A percentile compares a stretch with the other conserved stretches of the same genome.
Conservation (phyloP, 2,113 vertebrate genomes). For the Zosterops japonicus region DNA sequence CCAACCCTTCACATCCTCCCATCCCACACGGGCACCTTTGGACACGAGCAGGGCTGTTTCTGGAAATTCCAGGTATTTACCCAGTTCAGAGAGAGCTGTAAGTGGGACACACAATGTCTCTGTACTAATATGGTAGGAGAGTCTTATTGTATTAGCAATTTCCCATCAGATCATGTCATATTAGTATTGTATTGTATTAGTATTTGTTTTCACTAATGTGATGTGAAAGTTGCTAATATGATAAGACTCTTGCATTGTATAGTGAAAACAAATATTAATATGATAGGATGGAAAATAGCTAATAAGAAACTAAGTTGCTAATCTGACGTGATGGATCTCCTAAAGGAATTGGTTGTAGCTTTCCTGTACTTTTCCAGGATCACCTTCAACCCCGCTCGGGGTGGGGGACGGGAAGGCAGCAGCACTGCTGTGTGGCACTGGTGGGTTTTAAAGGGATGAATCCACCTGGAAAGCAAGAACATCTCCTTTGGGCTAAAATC, state of each 20-base stretch:
- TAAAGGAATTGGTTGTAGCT: conserved; percentile 40
- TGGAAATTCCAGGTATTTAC: not conserved
- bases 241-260: conserved; percentile 75
- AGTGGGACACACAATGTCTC: not conserved
- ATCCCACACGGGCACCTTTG: accelerated
- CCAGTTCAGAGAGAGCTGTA: not conserved
- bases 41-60: accelerated
- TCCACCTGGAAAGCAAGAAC: not conserved
- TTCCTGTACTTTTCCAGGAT: conserved; percentile 64
- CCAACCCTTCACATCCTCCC: accelerated
- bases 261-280: conserved; percentile 79
- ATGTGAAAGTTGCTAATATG: conserved; percentile 79
- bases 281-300: conserved; percentile 74
- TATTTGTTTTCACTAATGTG: conserved; percentile 76
- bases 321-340: conserved; percentile 70
- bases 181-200: conserved; percentile 60
- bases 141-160: conserved; percentile 71
- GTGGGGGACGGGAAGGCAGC: not conserved
- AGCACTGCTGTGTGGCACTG: not conserved
- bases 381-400: not conserved
- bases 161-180: conserved; percentile 69
- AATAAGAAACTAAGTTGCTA: conserved; percentile 73
- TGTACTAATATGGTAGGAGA: not conserved
- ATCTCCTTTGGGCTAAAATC: not conserved
- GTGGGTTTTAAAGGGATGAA: not conserved